Base-by-base conservation (phyloP, 1,140 invertebrate species). In the Sweltsa coloradensis region DNA sequence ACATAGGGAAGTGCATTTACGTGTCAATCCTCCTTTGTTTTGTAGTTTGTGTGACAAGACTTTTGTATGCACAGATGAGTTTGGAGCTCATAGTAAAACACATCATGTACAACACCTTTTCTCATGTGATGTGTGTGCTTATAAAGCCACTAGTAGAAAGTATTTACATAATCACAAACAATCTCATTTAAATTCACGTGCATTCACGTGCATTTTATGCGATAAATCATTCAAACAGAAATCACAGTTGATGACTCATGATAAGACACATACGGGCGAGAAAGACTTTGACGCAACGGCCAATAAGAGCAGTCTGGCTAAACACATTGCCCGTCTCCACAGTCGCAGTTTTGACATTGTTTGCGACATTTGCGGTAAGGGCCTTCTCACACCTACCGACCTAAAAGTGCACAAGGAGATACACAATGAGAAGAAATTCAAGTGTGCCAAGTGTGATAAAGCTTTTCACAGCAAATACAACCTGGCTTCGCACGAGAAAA, bases 121-220 rank as follows among this genome's bases (percentile, higher is more conserved):
- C 52, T 63, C 67, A 23, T 67, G 65, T 34, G 55, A 64, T 14
- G 34, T 63, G 0, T 68, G 65, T 26, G 59, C 57, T 0, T 57
- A 56, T 3, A 55, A 55, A n/a, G 29, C 60, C 13, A 50, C 53
- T 0, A 54, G 57, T 0, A 54, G 60, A n/a, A 61, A 57, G 14
- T 53, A 54, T 16, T 50, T 67, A 29, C 57, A 57, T 14, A 52
- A 58, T 1, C 62, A 67, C 23, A 48, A 57, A 16, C 57, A 56
- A 26, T 45, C 61, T 16, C 65, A 67, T 47, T 58, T 57, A 5
- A 59, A 60, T 6, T 79, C 84, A 56, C 72, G 80, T 51, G 83
- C 83, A 0, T 86, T 83, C 59, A 72, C 73, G 53, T 86, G 83
- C 59, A 66, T 67, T 37, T 70, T 74, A 43, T 88, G 85, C 59